These are phyloP conservation scores for Agonopterix arenella DNA, from an alignment of 2,888 invertebrate species.

Conservation along the genomic window DNA sequence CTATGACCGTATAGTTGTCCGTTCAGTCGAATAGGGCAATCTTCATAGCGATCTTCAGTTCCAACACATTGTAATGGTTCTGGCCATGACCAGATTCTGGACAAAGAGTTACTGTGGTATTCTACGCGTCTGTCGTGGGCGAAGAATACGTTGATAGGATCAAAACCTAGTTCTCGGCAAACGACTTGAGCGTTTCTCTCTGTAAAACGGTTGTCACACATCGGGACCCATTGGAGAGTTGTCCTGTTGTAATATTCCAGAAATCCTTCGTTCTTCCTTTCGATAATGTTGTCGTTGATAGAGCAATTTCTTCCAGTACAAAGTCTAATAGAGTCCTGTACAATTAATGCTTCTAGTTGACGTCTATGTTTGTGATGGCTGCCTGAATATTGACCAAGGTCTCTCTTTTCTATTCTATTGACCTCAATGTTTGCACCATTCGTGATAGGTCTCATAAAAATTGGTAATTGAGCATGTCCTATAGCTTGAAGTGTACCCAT, in stretches of 20 bases:
- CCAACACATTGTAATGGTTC: slow-evolving; percentile 92
- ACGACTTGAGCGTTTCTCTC: slow-evolving; percentile 98
- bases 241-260: slow-evolving; percentile 97
- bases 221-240: slow-evolving; percentile 96
- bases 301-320: slow-evolving; percentile 86
- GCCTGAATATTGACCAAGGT: slow-evolving; percentile 44
- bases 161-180: slow-evolving; percentile 93
- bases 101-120: slow-evolving; percentile 91
- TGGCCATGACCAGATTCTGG: slow-evolving; percentile 95
- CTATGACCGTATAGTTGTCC: slow-evolving; percentile 92
- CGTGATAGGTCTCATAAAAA: slow-evolving; percentile 83
- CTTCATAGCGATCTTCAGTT: slow-evolving; percentile 84
- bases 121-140: slow-evolving; percentile 91
- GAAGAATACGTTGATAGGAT: slow-evolving; percentile 92
- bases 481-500: slow-evolving; percentile 92
- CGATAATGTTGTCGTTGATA: slow-evolving; percentile 67
- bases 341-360: slow-evolving; percentile 73
- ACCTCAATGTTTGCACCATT: slow-evolving; percentile 45
- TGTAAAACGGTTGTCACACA: slow-evolving; percentile 97
- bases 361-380: slow-evolving; percentile 58
- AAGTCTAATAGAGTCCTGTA: slow-evolving; percentile 82
- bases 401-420: slow-evolving; percentile 56
- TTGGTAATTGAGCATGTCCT: slow-evolving; percentile 85
- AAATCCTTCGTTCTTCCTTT: slow-evolving; percentile 86
- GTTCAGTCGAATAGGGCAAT: slow-evolving; percentile 92